These are phyloP conservation scores for Drosophila kurseongensis DNA, from an alignment of 1,140 invertebrate species.

Conservation along the genomic window DNA sequence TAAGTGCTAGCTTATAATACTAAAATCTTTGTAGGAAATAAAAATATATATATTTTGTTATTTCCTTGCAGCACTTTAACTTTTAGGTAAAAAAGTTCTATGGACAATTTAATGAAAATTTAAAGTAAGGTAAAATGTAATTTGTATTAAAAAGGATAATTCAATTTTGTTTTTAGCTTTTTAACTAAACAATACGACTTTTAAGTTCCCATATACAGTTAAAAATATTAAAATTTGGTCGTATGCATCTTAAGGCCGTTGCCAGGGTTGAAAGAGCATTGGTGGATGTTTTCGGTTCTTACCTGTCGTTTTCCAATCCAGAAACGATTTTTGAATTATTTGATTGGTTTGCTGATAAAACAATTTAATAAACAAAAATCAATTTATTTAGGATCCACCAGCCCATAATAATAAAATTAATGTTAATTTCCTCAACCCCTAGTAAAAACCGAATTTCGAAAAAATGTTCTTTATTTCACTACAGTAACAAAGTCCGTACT, in stretches of 20 bases:
- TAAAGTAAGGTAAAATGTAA: too few species aligned
- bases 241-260: neutral
- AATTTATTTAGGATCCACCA: too few species aligned
- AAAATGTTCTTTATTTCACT: constrained; percentile 13
- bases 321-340: too few species aligned
- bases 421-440: neutral
- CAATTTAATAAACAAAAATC: too few species aligned
- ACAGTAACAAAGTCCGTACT: constrained; percentile 6
- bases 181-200: neutral
- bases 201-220: neutral
- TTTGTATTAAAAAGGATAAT: too few species aligned
- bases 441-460: neutral
- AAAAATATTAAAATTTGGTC: neutral
- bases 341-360: too few species aligned
- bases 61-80: neutral
- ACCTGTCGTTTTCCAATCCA: neutral
- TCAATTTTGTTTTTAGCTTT: neutral
- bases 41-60: neutral
- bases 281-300: neutral
- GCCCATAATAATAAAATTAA: neutral
- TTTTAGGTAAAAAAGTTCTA: too few species aligned
- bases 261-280: neutral
- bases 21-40: neutral
- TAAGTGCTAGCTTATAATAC: neutral
- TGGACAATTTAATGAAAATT: too few species aligned